Percentiles rank a stretch among this genome's conserved stretches.
phyloP scores from a whole-genome alignment of 2,888 invertebrate species.

The Metacarcinus magister region DNA sequence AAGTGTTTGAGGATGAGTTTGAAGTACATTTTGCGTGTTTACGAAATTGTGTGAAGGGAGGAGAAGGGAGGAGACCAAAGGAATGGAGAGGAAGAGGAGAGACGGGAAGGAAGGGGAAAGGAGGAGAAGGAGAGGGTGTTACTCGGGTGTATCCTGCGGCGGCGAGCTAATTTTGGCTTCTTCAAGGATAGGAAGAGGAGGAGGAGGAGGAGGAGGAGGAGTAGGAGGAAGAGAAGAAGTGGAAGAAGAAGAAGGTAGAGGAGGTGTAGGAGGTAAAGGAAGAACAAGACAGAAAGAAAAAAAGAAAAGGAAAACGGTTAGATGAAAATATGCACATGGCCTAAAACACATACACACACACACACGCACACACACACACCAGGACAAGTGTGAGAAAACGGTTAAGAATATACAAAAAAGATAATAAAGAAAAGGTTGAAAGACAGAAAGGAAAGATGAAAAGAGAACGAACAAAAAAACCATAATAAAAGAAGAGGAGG shows the following conservation, averaged over 20 bases:
- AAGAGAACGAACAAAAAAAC: too few species aligned
- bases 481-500: too few species aligned
- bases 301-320: too few species aligned
- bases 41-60: not conserved
- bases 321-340: not conserved
- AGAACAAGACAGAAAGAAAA: too few species aligned
- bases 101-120: not conserved
- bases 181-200: not conserved
- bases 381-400: not conserved
- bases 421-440: not conserved
- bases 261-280: too few species aligned
- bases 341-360: not conserved
- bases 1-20: not conserved
- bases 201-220: not conserved
- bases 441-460: not conserved
- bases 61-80: not conserved
- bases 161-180: too few species aligned
- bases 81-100: not conserved
- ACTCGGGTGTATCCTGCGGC: too few species aligned
- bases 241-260: not conserved
- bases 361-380: conserved; percentile 10
- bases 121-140: not conserved
- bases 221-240: not conserved
- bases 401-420: not conserved
- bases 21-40: too few species aligned